Conservation (phyloP, 2,113 vertebrate species). For the Myotis yumanensis region DNA sequence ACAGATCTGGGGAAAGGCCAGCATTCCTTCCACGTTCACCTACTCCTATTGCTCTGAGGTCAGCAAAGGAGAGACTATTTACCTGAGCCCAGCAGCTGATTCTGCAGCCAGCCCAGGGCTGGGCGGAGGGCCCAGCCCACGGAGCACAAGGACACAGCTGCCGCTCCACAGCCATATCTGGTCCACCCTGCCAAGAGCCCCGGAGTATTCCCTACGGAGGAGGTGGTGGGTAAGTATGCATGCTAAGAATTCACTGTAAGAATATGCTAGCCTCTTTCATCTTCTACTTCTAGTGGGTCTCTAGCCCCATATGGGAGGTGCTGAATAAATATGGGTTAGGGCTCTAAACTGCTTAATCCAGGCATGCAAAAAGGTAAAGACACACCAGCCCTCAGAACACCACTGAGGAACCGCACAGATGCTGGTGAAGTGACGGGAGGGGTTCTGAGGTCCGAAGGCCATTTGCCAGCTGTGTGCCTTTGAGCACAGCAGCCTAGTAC, state of each 20-base stretch:
- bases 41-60: not conserved
- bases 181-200: not conserved
- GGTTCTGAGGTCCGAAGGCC: not conserved
- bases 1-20: not conserved
- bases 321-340: not conserved
- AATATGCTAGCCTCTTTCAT: not conserved
- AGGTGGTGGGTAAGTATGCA: not conserved
- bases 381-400: not conserved
- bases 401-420: not conserved
- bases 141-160: not conserved
- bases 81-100: constrained; percentile 7
- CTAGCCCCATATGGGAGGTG: not conserved
- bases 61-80: constrained; percentile 24
- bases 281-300: not conserved
- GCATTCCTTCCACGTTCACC: not conserved
- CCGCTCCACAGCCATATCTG: not conserved
- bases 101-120: not conserved
- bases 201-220: not conserved
- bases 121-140: not conserved
- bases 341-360: not conserved
- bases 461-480: not conserved
- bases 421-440: not conserved
- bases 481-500: not conserved
- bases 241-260: not conserved
- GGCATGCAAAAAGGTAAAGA: not conserved